Evolutionary conservation across 64 coral and sea anemone genomes (phyloP).

Genomic region (Pocillopora damicornis): DNA sequence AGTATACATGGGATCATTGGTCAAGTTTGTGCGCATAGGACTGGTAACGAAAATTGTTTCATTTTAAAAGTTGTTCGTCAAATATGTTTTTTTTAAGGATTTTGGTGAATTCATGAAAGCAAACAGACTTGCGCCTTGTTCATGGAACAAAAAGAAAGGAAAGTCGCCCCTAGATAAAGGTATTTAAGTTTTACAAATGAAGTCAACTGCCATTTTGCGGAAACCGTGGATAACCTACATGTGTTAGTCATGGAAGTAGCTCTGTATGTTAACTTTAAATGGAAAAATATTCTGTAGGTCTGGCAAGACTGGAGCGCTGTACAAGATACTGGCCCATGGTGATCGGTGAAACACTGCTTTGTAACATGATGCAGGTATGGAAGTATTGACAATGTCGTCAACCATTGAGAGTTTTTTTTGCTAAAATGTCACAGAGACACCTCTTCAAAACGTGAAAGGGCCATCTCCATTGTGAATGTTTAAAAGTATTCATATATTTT

Average conservation of each 20-base stretch:
- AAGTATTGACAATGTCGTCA: too few relatives aligned
- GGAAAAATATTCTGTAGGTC: slow-evolving; percentile 14
- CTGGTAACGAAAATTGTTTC: too few relatives aligned
- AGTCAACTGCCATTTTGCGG: too few relatives aligned
- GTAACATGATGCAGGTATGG: slow-evolving; percentile 81
- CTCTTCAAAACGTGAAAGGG: too few relatives aligned
- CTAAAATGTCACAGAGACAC: too few relatives aligned
- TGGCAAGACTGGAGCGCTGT: slow-evolving; percentile 80
- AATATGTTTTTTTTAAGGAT: slow-evolving; percentile 60
- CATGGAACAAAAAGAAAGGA: slow-evolving; percentile 74
- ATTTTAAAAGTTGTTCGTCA: too few relatives aligned
- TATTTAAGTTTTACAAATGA: not conserved
- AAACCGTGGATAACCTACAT: too few relatives aligned
- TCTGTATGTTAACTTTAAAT: not conserved
- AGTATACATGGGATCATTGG: too few relatives aligned
- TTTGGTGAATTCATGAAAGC: slow-evolving; percentile 99
- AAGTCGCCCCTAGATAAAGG: slow-evolving; percentile 72
- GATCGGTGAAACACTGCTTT: slow-evolving; percentile 93
- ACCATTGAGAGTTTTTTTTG: too few relatives aligned
- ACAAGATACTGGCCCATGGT: slow-evolving; percentile 96
- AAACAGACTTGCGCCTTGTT: slow-evolving; percentile 87
- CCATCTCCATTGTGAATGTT: not conserved
- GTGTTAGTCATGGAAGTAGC: too few relatives aligned
- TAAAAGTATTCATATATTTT: not conserved
- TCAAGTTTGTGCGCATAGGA: too few relatives aligned